A percentile compares a stretch with the other conserved stretches of the same genome.
Evolutionary conservation across 1,140 invertebrate species (phyloP).

Genomic region (Bombus turneri): DNA sequence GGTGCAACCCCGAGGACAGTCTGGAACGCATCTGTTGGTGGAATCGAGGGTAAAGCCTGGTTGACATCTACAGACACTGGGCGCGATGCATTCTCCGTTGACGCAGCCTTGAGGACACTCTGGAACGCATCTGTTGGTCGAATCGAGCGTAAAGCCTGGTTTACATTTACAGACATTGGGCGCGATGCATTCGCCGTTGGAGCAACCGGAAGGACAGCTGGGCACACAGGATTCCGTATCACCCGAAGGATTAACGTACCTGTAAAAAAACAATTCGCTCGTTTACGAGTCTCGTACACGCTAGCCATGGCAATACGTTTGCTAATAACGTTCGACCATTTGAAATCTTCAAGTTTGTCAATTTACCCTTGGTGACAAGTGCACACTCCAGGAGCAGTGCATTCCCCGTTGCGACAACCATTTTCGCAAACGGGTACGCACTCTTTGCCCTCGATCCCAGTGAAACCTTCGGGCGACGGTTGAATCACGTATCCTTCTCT

Average conservation of each 20-base stretch:
- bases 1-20: slow-evolving; percentile 57
- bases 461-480: not conserved
- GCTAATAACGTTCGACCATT: too few relatives aligned
- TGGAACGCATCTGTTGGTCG: not conserved
- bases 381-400: slow-evolving; percentile 76
- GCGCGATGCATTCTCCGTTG: slow-evolving; percentile 69
- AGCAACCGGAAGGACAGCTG: slow-evolving; percentile 68
- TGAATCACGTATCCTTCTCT: slow-evolving; percentile 83
- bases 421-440: slow-evolving; percentile 77
- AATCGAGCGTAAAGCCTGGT: slow-evolving; percentile 60
- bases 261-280: slow-evolving; percentile 27
- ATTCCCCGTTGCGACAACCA: slow-evolving; percentile 76
- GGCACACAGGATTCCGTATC: slow-evolving; percentile 71
- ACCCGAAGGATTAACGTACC: slow-evolving; percentile 71
- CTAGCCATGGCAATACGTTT: too few relatives aligned
- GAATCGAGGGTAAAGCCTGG: slow-evolving; percentile 60
- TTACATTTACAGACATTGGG: slow-evolving; percentile 71
- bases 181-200: slow-evolving; percentile 68
- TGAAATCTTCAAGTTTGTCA: too few relatives aligned
- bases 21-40: not conserved
- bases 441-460: slow-evolving; percentile 61
- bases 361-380: slow-evolving; percentile 73
- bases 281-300: not conserved
- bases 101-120: slow-evolving; percentile 51
- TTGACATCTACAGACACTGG: slow-evolving; percentile 69